These are phyloP conservation scores for Himantopus leucocephalus DNA, from an alignment of 2,113 vertebrate genomes.

Conservation along the genomic window DNA sequence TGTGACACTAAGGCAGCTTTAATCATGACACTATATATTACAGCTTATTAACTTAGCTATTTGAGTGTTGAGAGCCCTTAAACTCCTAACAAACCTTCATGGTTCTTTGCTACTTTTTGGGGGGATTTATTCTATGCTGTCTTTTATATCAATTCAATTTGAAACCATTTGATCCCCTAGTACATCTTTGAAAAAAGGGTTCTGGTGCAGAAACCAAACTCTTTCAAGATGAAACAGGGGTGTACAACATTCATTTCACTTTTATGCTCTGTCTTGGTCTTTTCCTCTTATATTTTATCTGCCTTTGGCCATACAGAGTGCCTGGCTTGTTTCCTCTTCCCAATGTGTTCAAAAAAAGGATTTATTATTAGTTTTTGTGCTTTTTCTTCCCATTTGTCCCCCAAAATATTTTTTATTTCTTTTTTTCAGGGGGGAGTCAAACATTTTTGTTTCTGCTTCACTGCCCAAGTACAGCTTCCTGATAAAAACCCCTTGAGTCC, in stretches of 20 bases:
- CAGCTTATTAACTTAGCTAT: not conserved
- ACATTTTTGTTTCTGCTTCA: not conserved
- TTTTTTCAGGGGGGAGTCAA: not conserved
- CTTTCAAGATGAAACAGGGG: not conserved
- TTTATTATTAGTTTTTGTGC: not conserved
- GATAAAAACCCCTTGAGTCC: not conserved
- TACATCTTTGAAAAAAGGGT: fast-evolving
- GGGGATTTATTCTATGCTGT: not conserved
- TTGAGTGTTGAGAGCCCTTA: not conserved
- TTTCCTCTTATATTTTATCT: not conserved
- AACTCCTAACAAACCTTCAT: not conserved
- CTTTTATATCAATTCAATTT: not conserved
- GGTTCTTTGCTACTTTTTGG: not conserved
- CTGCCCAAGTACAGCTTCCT: not conserved
- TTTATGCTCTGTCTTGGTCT: not conserved
- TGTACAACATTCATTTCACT: not conserved
- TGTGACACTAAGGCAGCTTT: not conserved
- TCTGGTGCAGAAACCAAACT: not conserved
- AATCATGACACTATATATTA: not conserved
- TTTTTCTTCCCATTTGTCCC: not conserved
- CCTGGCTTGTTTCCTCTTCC: not conserved
- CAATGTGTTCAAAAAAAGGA: fast-evolving
- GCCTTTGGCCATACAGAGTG: not conserved
- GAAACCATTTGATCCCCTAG: not conserved
- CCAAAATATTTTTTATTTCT: fast-evolving